These are phyloP conservation scores for Marcusenius ussheri DNA, from an alignment of 2,113 vertebrate genomes.

Conservation along the genomic window DNA sequence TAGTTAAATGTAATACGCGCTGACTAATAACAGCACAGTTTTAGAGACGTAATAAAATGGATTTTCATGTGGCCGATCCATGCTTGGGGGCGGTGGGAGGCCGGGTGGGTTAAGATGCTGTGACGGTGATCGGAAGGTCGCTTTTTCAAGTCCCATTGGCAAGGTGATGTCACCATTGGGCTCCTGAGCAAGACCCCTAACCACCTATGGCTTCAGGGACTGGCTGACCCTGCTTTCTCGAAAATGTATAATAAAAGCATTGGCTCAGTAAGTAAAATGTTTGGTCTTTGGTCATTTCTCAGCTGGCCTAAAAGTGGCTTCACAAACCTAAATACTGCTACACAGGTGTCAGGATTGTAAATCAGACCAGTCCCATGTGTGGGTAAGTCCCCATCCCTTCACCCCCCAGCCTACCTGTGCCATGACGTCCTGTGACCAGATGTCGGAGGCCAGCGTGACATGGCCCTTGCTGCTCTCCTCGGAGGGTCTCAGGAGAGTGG, in stretches of 20 bases:
- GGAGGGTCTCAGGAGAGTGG: constrained; percentile 89
- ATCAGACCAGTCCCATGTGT: neutral
- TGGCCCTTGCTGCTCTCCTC: constrained; percentile 84
- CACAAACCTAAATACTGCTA: neutral
- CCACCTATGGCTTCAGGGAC: neutral
- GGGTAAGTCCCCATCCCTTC: neutral
- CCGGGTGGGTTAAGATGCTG: neutral
- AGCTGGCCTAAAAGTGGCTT: neutral
- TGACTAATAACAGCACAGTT: neutral
- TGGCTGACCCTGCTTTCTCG: neutral
- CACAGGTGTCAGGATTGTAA: neutral
- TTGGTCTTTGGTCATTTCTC: neutral
- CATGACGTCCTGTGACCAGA: constrained; percentile 99
- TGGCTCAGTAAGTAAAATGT: neutral
- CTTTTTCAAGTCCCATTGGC: neutral
- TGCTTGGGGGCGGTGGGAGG: neutral
- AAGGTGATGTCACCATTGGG: neutral
- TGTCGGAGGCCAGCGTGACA: constrained; percentile 86
- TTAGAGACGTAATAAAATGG: neutral
- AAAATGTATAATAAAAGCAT: neutral
- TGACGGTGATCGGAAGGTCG: neutral
- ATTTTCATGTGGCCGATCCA: neutral
- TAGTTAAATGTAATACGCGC: neutral
- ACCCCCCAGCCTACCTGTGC: constrained; percentile 84
- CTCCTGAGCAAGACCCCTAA: neutral